Base-by-base conservation (phyloP, 2,113 vertebrate genomes). In the Tyrannus savana region DNA sequence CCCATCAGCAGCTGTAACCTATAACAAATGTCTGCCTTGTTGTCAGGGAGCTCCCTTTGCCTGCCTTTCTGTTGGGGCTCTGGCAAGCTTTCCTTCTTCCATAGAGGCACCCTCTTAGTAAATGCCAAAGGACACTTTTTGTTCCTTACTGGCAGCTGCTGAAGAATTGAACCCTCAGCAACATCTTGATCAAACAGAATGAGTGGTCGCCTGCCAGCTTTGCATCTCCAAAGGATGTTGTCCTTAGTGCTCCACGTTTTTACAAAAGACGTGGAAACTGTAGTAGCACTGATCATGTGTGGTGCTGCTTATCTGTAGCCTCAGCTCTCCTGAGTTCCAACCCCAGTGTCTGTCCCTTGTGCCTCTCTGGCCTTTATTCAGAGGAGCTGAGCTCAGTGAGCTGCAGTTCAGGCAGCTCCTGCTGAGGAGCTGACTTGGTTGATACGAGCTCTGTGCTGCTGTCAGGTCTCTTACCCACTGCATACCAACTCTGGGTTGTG, bases 121-220 rank as follows among this genome's bases (percentile, higher is more conserved):
- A 97, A 97, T 97, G 96, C 97, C 97, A 98, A 95, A 97, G 97
- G 97, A 96, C 84, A 30, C 86, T 93, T 97, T 97, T 93, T 97
- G 86, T 95, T 82, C 7, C 0, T 95, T 81, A 5, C 71, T 74
- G 78, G 56, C 68, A 88, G 23, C 79, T 71, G 63, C 73, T 84
- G 91, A 87, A 95, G 80, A 91, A 88, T 81, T 92, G 95, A 90
- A 95, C 93, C 84, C 93, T 86, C 74, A 10, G 63, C 80, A 91
- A 31, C 79, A 80, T 94, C 73, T 93, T 85, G 73, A 59, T 95
- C 50, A 72, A 89, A 68, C 2, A 39, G 66, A 94, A 73, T 15
- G 33, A 62, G 56, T 6, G 35, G 19, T 90, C 0, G 3, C 69
- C 78, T 94, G 87, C 56, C 58, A 72, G 60, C 60, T 90, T 58